These are phyloP conservation scores for Cotesia chilonis DNA, from an alignment of 1,140 invertebrate species.

Conservation along the genomic window DNA sequence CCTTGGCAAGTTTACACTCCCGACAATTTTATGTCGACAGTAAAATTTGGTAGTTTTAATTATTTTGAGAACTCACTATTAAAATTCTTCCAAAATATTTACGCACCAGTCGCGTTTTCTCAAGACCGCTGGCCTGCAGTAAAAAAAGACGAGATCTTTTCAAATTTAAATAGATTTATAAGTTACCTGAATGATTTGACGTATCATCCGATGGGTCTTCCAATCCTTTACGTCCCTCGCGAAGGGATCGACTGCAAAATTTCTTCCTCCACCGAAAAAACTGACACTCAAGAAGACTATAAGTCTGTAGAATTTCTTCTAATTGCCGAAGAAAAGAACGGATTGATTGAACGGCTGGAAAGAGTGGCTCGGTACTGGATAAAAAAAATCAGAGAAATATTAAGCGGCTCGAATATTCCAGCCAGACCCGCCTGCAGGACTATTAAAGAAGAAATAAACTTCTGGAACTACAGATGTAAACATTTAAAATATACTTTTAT, in stretches of 20 bases:
- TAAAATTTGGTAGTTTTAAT: slow-evolving; percentile 75
- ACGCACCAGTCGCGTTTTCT: slow-evolving; percentile 73
- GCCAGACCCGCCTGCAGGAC: slow-evolving; percentile 57
- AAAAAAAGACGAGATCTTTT: slow-evolving; percentile 52
- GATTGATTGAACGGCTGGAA: slow-evolving; percentile 80
- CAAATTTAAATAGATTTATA: slow-evolving; percentile 79
- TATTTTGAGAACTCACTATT: slow-evolving; percentile 72
- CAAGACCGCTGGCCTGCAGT: slow-evolving; percentile 70
- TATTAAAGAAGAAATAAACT: slow-evolving; percentile 82
- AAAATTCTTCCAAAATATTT: slow-evolving; percentile 71
- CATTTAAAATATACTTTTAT: slow-evolving; percentile 13
- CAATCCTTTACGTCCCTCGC: slow-evolving; percentile 82
- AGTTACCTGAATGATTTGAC: slow-evolving; percentile 80
- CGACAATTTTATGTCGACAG: slow-evolving; percentile 73
- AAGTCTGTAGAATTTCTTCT: slow-evolving; percentile 54
- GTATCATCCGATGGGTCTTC: slow-evolving; percentile 79
- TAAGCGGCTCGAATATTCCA: slow-evolving; percentile 66
- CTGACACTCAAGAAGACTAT: slow-evolving; percentile 45
- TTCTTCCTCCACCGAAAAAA: slow-evolving; percentile 41
- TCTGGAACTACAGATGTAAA: slow-evolving; percentile 84
- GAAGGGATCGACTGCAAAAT: slow-evolving; percentile 66
- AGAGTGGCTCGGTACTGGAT: slow-evolving; percentile 84
- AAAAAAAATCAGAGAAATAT: slow-evolving; percentile 78
- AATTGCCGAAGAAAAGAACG: slow-evolving; percentile 51
- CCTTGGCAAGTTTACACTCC: slow-evolving; percentile 72